phyloP scores from a whole-genome alignment of 2,888 invertebrate species.

The Gymnosoma rotundatum region DNA sequence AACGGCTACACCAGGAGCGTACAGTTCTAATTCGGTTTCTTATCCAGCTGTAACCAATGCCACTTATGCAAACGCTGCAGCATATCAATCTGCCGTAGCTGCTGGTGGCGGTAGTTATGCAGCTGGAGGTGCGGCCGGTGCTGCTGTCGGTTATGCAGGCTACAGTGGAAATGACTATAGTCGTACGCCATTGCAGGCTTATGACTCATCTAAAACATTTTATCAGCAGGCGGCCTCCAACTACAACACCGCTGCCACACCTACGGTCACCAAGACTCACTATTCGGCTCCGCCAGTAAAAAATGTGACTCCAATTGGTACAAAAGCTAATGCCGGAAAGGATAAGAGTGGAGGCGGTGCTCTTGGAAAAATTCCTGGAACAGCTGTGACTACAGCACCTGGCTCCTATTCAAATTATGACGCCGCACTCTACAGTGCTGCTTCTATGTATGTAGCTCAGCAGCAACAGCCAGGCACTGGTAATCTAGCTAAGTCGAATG shows the following conservation, averaged over 20 bases:
- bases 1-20: conserved; percentile 90
- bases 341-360: conserved; percentile 78
- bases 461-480: conserved; percentile 83
- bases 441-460: conserved; percentile 96
- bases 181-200: conserved; percentile 85
- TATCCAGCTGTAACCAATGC: conserved; percentile 83
- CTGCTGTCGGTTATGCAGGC: conserved; percentile 87
- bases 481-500: conserved; percentile 72
- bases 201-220: conserved; percentile 92
- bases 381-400: conserved; percentile 85
- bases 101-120: conserved; percentile 85
- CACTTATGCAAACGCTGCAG: conserved; percentile 93
- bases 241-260: conserved; percentile 82
- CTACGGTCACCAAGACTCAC: conserved; percentile 81
- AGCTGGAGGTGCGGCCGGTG: conserved; percentile 85
- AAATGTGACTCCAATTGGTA: conserved; percentile 84
- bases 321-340: conserved; percentile 81
- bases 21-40: conserved; percentile 83
- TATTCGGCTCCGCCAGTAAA: conserved; percentile 86
- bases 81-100: conserved; percentile 88
- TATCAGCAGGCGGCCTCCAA: conserved; percentile 88
- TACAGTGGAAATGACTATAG: conserved; percentile 83
- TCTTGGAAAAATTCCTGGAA: conserved; percentile 73
- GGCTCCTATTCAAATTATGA: conserved; percentile 93
- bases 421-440: conserved; percentile 97